These are phyloP conservation scores for Latheticus oryzae DNA, from an alignment of 2,888 invertebrate genomes.

Conservation along the genomic window DNA sequence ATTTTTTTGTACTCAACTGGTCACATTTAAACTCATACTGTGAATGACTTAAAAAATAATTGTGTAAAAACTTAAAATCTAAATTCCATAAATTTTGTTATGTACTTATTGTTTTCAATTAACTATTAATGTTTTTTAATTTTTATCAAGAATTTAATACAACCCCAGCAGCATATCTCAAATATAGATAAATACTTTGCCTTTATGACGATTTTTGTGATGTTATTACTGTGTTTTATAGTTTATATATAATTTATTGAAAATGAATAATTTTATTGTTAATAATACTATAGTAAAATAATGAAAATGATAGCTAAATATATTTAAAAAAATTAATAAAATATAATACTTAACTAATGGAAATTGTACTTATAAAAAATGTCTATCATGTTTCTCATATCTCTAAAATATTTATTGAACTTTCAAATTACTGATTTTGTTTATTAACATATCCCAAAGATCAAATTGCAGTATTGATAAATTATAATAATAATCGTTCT, in stretches of 20 bases:
- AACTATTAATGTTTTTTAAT: constrained; percentile 9
- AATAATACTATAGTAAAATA: constrained; percentile 41
- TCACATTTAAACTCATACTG: constrained; percentile 8
- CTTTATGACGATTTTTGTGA: constrained; percentile 45
- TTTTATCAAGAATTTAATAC: constrained; percentile 16
- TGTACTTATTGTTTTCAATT: constrained; percentile 3
- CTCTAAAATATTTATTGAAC: constrained; percentile 33
- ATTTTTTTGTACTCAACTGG: constrained; percentile 10
- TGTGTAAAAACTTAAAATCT: neutral
- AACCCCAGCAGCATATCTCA: constrained; percentile 46
- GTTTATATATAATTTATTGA: constrained; percentile 45
- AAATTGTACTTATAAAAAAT: constrained; percentile 38
- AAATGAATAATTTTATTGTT: constrained; percentile 45
- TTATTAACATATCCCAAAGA: constrained; percentile 50
- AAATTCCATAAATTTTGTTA: neutral
- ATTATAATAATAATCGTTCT: constrained; percentile 49
- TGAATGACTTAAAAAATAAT: constrained; percentile 1
- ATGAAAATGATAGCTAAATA: constrained; percentile 41
- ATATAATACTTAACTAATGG: constrained; percentile 38
- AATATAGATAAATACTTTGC: constrained; percentile 29
- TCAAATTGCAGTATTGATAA: constrained; percentile 52
- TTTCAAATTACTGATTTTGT: constrained; percentile 40
- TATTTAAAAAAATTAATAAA: constrained; percentile 39
- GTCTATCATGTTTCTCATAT: constrained; percentile 47
- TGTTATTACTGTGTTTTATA: constrained; percentile 41